Evolutionary conservation across 2,888 invertebrate genomes (phyloP).

Genomic region (Neria commutata): DNA sequence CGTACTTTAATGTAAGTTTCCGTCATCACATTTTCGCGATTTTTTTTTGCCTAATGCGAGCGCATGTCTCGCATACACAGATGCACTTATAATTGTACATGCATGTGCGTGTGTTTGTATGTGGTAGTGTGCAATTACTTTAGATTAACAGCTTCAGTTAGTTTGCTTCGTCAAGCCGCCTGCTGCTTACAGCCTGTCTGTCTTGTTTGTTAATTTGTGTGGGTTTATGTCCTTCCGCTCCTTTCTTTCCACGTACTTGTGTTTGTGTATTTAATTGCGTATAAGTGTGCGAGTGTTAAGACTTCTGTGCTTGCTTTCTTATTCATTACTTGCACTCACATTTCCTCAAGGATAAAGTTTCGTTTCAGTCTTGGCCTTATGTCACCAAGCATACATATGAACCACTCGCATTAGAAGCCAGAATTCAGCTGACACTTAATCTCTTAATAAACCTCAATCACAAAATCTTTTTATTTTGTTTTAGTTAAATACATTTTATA

Average conservation of each 20-base stretch:
- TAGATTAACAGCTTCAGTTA: background rate
- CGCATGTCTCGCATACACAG: no score
- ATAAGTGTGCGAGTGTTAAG: constrained; percentile 6
- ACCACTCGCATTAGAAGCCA: no score
- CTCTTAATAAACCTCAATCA: no score
- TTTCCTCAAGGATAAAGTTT: constrained; percentile 18
- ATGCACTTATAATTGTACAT: background rate
- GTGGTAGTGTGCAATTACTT: constrained; percentile 5
- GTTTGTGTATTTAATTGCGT: constrained; percentile 36
- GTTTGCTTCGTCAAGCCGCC: no score
- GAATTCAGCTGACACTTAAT: no score
- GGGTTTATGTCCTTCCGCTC: background rate
- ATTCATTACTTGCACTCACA: constrained; percentile 30
- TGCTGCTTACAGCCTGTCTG: no score
- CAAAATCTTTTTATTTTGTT: no score
- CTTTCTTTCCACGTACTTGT: constrained; percentile 24
- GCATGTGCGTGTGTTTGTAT: no score
- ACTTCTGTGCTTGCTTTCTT: constrained; percentile 28
- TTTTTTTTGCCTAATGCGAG: background rate
- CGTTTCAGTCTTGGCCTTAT: no score
- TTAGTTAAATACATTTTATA: no score
- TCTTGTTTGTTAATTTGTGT: background rate
- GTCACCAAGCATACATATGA: no score
- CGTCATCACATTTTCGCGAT: background rate
- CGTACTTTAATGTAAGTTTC: no score